Conservation (phyloP, 1,140 invertebrate species). For the Nymphalis io region DNA sequence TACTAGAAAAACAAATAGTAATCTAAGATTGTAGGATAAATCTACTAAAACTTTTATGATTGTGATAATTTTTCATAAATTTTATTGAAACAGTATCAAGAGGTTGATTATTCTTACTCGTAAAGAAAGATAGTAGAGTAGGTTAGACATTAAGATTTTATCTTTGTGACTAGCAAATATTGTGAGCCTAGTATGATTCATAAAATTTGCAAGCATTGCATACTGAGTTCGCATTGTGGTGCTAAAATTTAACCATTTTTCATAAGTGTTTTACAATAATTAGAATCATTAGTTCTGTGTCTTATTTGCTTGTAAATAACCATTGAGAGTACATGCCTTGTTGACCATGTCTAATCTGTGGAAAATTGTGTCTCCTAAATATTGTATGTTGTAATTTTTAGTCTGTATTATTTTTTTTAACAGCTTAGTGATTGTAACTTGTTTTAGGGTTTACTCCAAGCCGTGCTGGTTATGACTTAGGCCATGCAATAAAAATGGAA, state of each 20-base stretch:
- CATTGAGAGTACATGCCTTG: conserved; percentile 34
- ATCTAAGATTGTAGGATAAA: too few relatives aligned
- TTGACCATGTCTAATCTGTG: conserved; percentile 64
- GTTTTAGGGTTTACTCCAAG: conserved; percentile 66
- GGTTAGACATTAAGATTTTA: conserved; percentile 33
- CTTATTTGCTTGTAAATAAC: conserved; percentile 57
- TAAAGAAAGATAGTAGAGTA: conserved; percentile 26
- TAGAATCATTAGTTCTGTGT: conserved; percentile 54
- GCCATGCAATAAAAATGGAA: conserved; percentile 76
- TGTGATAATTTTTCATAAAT: too few relatives aligned
- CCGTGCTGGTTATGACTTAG: conserved; percentile 68
- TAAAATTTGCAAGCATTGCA: conserved; percentile 39
- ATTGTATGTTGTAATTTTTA: conserved; percentile 51
- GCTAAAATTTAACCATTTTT: conserved; percentile 57
- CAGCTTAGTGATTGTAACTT: conserved; percentile 38
- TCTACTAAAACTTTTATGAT: too few relatives aligned
- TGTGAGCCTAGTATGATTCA: conserved; percentile 42
- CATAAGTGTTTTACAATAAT: conserved; percentile 54
- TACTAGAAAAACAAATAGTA: too few relatives aligned
- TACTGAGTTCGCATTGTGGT: conserved; percentile 50
- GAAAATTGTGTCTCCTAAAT: conserved; percentile 61
- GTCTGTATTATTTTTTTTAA: conserved; percentile 13
- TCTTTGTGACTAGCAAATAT: conserved; percentile 34
- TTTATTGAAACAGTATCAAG: background rate
- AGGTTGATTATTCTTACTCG: conserved; percentile 13